Conservation (phyloP, 2,797 vertebrate species). For the Manis javanica region DNA sequence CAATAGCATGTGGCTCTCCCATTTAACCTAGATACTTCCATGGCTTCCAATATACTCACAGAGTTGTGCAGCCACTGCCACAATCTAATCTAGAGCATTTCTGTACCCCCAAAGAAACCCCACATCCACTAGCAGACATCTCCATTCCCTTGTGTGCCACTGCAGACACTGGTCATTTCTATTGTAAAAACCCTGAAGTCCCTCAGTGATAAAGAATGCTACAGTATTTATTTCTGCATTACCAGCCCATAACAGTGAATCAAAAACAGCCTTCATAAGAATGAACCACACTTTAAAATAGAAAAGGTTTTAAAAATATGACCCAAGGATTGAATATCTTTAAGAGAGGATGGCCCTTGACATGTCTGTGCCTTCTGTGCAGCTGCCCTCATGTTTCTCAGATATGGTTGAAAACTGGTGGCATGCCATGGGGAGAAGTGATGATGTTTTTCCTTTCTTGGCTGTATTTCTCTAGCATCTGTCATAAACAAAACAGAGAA, state of each 20-base stretch:
- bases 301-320: background rate
- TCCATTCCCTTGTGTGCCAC: background rate
- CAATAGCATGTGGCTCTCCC: background rate
- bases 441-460: conserved; percentile 47
- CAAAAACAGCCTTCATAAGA: background rate
- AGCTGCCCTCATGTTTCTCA: background rate
- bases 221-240: background rate
- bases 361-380: background rate
- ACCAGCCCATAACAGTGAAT: background rate
- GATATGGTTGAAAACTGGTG: background rate
- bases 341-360: background rate
- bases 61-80: background rate
- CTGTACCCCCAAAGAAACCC: background rate
- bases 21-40: background rate
- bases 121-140: background rate
- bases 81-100: background rate
- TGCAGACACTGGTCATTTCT: background rate
- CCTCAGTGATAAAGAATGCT: background rate
- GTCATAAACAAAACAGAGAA: conserved; percentile 63
- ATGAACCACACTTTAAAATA: background rate
- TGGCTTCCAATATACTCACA: background rate
- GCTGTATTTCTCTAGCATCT: conserved; percentile 62
- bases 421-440: background rate
- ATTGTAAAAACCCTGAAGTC: background rate
- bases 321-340: background rate